A percentile compares a stretch with the other conserved stretches of the same genome.
These are phyloP conservation scores for Drosophila rhopaloa DNA, from an alignment of 1,140 invertebrate species.

Conservation along the genomic window DNA sequence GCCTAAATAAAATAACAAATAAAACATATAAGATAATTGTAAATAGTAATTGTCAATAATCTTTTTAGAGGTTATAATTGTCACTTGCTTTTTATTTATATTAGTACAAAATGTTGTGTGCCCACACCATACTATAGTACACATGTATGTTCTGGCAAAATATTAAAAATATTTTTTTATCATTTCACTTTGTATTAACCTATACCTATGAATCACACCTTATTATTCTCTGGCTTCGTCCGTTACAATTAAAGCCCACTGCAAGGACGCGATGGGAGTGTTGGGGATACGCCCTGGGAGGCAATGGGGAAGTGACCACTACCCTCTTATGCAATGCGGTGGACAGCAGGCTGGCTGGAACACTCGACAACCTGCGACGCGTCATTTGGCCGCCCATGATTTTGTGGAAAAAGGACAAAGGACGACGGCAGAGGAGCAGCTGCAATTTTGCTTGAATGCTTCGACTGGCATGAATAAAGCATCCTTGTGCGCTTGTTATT, in stretches of 20 bases:
- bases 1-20: too few relatives aligned
- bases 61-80: too few relatives aligned
- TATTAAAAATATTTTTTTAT: too few relatives aligned
- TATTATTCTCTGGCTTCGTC: background rate
- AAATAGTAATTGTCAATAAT: too few relatives aligned
- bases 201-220: background rate
- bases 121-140: too few relatives aligned
- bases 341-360: constrained; percentile 56
- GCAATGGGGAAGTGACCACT: constrained; percentile 1
- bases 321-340: constrained; percentile 66
- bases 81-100: too few relatives aligned
- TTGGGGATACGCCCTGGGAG: background rate
- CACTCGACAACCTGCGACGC: constrained; percentile 65
- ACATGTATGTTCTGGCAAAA: too few relatives aligned
- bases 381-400: constrained; percentile 68
- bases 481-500: constrained; percentile 65
- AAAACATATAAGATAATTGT: too few relatives aligned
- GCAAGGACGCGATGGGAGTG: background rate
- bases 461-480: constrained; percentile 74
- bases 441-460: constrained; percentile 74
- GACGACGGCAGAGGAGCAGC: constrained; percentile 49
- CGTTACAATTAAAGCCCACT: constrained; percentile 12
- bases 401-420: constrained; percentile 32
- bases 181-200: too few relatives aligned
- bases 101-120: too few relatives aligned